Evolutionary conservation across 2,888 invertebrate species (phyloP).

Genomic region (Drosophila colorata): DNA sequence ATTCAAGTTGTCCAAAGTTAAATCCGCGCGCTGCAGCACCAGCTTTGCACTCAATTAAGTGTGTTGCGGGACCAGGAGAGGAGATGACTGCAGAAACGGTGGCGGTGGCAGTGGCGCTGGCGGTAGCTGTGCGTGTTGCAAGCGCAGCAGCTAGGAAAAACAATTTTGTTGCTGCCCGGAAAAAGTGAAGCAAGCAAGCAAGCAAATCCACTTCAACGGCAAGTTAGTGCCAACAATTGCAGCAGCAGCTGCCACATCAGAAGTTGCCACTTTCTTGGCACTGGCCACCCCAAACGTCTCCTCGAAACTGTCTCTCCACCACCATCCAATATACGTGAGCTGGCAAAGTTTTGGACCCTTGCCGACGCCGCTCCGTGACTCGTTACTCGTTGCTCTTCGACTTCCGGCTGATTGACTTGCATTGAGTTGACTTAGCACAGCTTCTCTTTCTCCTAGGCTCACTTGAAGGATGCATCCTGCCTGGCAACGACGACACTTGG

Average conservation of each 20-base stretch:
- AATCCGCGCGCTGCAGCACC: constrained; percentile 64
- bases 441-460: constrained; percentile 48
- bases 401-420: constrained; percentile 81
- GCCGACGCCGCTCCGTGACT: constrained; percentile 20
- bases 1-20: constrained; percentile 79
- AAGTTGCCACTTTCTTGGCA: constrained; percentile 71
- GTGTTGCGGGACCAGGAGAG: constrained; percentile 16
- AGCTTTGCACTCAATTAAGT: constrained; percentile 80
- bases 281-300: constrained; percentile 10
- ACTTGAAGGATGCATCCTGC: constrained; percentile 45
- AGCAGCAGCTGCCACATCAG: constrained; percentile 74
- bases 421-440: constrained; percentile 79
- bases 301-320: neutral
- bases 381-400: constrained; percentile 51
- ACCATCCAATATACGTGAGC: constrained; percentile 40
- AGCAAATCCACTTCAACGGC: constrained; percentile 74
- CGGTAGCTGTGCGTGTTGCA: constrained; percentile 51
- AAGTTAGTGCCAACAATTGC: constrained; percentile 78
- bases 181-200: constrained; percentile 63
- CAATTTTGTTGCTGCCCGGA: constrained; percentile 60
- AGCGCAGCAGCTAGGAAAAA: constrained; percentile 61
- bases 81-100: neutral
- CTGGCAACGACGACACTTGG: constrained; percentile 56
- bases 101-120: neutral
- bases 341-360: constrained; percentile 62